Percentiles rank a stretch among this genome's conserved stretches.
phyloP scores from a whole-genome alignment of 2,113 vertebrate genomes.

The Microtus oregoni region DNA sequence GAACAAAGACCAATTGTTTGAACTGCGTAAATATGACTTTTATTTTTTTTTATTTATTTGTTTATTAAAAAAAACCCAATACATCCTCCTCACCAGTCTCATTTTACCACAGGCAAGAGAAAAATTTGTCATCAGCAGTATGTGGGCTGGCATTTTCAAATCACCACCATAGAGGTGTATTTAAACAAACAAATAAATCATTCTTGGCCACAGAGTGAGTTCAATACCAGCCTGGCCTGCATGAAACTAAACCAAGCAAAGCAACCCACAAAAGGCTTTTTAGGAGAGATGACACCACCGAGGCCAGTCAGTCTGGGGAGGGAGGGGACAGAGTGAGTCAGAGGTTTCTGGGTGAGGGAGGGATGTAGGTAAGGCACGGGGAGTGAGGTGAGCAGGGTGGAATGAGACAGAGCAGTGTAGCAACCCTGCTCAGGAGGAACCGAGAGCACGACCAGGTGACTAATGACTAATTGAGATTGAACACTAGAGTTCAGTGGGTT shows the following conservation, averaged over 20 bases:
- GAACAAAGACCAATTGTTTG: neutral
- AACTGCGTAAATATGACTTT: neutral
- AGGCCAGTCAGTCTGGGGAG: neutral
- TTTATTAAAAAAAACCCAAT: neutral
- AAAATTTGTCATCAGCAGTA: neutral
- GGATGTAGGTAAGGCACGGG: neutral
- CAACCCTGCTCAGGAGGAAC: neutral
- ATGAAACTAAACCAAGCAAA: neutral
- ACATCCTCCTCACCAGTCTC: neutral
- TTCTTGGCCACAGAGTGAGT: neutral
- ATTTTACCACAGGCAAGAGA: neutral
- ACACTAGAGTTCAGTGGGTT: neutral
- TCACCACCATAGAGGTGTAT: neutral
- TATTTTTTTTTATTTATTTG: neutral
- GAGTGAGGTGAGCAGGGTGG: neutral
- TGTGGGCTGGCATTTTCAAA: constrained; percentile 33
- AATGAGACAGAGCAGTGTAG: neutral
- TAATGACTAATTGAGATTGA: constrained; percentile 16
- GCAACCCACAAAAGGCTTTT: neutral
- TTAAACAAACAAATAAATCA: neutral
- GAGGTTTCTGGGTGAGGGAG: constrained; percentile 2
- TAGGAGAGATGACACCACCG: neutral
- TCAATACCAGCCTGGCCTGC: neutral
- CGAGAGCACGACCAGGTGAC: neutral
- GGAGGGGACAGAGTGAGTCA: constrained; percentile 27